These are phyloP conservation scores for Nephrotoma flavescens DNA, from an alignment of 2,888 invertebrate genomes.

Conservation along the genomic window DNA sequence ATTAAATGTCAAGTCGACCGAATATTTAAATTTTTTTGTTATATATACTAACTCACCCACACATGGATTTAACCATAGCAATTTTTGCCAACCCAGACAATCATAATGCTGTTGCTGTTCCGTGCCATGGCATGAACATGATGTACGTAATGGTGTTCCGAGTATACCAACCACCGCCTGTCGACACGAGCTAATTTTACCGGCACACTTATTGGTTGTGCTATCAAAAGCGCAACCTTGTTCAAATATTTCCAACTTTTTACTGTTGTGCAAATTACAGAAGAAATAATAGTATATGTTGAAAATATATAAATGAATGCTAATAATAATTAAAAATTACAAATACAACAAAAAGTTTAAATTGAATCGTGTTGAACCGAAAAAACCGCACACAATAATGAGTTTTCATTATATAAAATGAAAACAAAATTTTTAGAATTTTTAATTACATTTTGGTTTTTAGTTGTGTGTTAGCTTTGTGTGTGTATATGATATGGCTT, in stretches of 20 bases:
- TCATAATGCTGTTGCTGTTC: slow-evolving; percentile 74
- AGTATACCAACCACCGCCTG: slow-evolving; percentile 74
- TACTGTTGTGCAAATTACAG: slow-evolving; percentile 32
- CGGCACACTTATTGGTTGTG: slow-evolving; percentile 78
- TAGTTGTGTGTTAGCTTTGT: neutral
- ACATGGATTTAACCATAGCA: slow-evolving; percentile 85
- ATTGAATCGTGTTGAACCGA: neutral
- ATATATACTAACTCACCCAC: slow-evolving; percentile 67
- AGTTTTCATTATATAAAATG: neutral
- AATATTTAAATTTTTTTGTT: neutral
- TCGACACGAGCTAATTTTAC: slow-evolving; percentile 67
- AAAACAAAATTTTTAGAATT: neutral
- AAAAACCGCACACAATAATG: neutral
- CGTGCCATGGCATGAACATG: slow-evolving; percentile 77
- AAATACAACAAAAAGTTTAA: neutral
- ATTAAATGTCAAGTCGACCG: neutral
- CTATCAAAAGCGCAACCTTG: slow-evolving; percentile 86
- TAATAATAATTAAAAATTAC: neutral
- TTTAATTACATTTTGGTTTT: neutral
- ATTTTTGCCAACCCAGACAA: slow-evolving; percentile 79
- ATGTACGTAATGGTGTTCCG: slow-evolving; percentile 75
- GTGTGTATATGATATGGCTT: neutral
- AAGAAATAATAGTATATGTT: neutral
- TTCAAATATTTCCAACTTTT: slow-evolving; percentile 72
- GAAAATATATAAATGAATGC: neutral